Percentiles rank a stretch among this genome's conserved stretches.
Conservation (phyloP, 2,113 vertebrate species). For the Perognathus longimembris region DNA sequence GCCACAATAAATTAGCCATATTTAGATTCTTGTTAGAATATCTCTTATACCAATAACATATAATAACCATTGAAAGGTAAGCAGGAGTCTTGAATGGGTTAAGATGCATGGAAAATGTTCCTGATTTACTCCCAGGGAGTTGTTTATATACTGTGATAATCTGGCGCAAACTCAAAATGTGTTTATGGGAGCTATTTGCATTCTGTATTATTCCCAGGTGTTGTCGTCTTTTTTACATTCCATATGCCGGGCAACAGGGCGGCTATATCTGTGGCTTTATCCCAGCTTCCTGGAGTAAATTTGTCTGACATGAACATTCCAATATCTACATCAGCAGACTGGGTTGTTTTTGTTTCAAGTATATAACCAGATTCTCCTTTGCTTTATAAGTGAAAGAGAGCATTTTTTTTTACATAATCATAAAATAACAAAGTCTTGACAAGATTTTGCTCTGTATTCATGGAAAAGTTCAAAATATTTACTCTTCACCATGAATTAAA, state of each 20-base stretch:
- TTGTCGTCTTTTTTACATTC: background rate
- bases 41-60: background rate
- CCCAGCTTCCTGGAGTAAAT: background rate
- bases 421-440: conserved; percentile 12
- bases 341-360: conserved; percentile 20
- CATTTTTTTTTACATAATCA: conserved; percentile 12
- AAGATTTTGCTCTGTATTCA: conserved; percentile 14
- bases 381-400: conserved; percentile 6
- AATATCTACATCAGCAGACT: background rate
- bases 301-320: background rate
- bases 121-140: conserved; percentile 33
- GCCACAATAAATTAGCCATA: background rate
- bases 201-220: conserved; percentile 60
- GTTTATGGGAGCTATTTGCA: conserved; percentile 5
- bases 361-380: background rate
- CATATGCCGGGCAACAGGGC: background rate
- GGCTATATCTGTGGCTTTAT: background rate
- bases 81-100: conserved; percentile 17
- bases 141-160: conserved; percentile 29
- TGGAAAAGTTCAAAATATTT: conserved; percentile 55
- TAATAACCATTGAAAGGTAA: background rate
- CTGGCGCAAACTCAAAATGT: background rate
- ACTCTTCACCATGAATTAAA: conserved; percentile 37
- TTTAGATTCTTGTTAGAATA: background rate
- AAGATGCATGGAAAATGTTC: background rate